phyloP scores from a whole-genome alignment of 53 echinoderm and acorn worm genomes.

The Echinometra lucunter region DNA sequence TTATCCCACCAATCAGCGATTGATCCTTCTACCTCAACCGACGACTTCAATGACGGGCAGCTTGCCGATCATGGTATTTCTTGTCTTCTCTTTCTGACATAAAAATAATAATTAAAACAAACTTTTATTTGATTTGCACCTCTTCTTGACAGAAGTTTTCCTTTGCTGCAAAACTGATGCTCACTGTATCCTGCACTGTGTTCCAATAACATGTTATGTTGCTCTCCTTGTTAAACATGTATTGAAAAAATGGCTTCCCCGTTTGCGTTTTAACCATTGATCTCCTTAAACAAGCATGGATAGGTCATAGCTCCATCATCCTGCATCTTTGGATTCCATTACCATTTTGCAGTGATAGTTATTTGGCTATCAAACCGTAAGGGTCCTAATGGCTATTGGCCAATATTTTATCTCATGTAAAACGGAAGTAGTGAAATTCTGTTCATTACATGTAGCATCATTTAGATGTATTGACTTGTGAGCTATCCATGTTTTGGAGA shows the following conservation, averaged over 20 bases:
- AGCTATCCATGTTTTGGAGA: slow-evolving; percentile 22
- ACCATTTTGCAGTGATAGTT: not conserved
- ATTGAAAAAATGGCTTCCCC: slow-evolving; percentile 48
- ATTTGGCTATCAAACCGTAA: not conserved
- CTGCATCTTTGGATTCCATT: not conserved
- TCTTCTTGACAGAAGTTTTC: slow-evolving; percentile 42
- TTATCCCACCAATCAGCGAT: slow-evolving; percentile 58
- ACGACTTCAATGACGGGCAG: slow-evolving; percentile 14
- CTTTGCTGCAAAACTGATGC: slow-evolving; percentile 57
- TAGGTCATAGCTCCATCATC: not conserved
- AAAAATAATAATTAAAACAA: not conserved
- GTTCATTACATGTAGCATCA: no score
- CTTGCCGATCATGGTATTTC: slow-evolving; percentile 85
- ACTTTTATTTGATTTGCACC: slow-evolving; percentile 34
- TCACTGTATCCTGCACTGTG: slow-evolving; percentile 53
- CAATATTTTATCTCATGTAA: no score
- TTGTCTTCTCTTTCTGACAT: slow-evolving; percentile 52
- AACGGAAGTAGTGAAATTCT: no score
- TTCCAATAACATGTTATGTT: slow-evolving; percentile 62
- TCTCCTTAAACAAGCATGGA: not conserved
- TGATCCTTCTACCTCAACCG: not conserved
- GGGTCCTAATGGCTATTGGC: no score
- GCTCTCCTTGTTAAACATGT: slow-evolving; percentile 22
- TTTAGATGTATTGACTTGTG: not conserved
- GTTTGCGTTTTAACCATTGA: slow-evolving; percentile 28